A percentile compares a stretch with the other conserved stretches of the same genome.
Conservation (phyloP, 2,113 vertebrate genomes). For the Rhodinocichla rosea region DNA sequence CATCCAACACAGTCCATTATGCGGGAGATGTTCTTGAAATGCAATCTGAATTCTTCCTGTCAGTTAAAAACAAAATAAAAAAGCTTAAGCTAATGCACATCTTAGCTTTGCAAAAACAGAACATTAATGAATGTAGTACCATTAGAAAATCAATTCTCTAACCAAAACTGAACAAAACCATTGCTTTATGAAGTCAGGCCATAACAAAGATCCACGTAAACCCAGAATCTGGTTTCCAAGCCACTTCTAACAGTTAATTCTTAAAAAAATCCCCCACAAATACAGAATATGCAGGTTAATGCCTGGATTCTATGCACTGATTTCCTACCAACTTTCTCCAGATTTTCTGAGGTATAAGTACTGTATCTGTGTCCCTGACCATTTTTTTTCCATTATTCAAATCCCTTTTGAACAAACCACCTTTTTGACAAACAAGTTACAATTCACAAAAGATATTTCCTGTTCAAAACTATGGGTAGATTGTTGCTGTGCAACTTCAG, state of each 20-base stretch:
- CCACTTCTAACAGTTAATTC: neutral
- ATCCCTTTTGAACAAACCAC: neutral
- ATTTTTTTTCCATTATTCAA: neutral
- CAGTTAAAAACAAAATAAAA: neutral
- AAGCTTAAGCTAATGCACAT: neutral
- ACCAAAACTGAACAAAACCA: neutral
- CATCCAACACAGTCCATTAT: conserved; percentile 99
- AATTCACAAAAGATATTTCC: neutral
- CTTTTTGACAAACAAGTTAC: neutral
- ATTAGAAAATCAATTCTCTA: neutral
- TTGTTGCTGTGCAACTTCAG: neutral
- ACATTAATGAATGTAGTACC: neutral
- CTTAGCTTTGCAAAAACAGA: neutral
- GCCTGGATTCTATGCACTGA: neutral
- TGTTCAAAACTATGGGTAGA: neutral
- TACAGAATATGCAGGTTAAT: neutral
- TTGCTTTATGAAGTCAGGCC: neutral
- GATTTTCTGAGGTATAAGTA: neutral
- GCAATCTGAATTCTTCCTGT: conserved; percentile 93
- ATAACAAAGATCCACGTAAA: neutral
- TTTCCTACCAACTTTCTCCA: neutral
- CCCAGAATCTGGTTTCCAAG: neutral
- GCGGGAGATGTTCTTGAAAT: conserved; percentile 96
- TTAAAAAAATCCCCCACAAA: fast-evolving
- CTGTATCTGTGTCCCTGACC: neutral